Evolutionary conservation across 92 coral and sea anemone genomes (phyloP), one percentile per base, ranked within the genome.

Genomic region (Diadumene lineata): DNA sequence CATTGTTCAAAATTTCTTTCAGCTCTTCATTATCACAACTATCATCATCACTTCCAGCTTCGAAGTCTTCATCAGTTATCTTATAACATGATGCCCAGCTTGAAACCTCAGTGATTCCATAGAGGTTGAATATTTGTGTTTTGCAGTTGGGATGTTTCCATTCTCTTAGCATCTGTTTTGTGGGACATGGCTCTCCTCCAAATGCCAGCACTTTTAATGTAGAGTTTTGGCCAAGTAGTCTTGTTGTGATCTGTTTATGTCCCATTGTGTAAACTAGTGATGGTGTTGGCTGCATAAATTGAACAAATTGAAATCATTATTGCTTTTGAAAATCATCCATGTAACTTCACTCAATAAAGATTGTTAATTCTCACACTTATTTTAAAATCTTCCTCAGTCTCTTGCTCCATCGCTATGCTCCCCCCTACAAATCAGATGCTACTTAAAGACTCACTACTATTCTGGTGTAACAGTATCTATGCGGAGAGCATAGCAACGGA

Each of bases 51-150:
- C 30, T 66, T 31, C 18, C 34, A 46, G 24, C 13, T 6, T n/a
- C 34, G 70, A 93, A 82, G 44, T 81, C 87, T 46, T 69, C 43
- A 10, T 76, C 78, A 31, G 90, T 66, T 77, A 93, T 88, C 56
- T 65, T 77, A 71, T 83, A 81, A 56, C 83, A 94, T 1, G 97
- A 79, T 8, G 97, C 97, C 98, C 97, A 94, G 55, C 98, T 81
- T 26, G 98, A 94, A 11, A 94, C 97, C 68, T 94, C 98, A 22
- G 98, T 94, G 43, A 90, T 88, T 2, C 98, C 98, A 66, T 94
- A 94, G 15, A 94, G 82, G 56, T 94, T 91, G 75, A 82, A 94
- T 21, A 94, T 60, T 60, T 63, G 66, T 17, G 90, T 85, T 70
- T 75, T 57, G 68, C 90, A 91, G 1, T 73, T 44, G 16, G 75